phyloP scores from a whole-genome alignment of 2,797 vertebrate species.

The Cygnus olor region DNA sequence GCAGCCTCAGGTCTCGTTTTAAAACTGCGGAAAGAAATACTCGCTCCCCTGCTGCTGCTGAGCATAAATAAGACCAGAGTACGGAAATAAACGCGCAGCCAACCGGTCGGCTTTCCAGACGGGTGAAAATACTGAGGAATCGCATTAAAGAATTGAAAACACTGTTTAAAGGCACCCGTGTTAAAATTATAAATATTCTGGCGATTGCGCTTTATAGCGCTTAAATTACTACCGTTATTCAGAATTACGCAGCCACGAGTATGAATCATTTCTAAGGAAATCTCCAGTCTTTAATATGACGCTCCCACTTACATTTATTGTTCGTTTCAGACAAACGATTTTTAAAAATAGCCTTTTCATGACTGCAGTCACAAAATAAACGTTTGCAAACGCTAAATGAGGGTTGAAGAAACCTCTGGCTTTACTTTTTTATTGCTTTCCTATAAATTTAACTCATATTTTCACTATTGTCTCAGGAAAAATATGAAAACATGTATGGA shows the following conservation, averaged over 20 bases:
- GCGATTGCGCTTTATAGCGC: not conserved
- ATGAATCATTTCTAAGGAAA: not conserved
- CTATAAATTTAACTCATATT: conserved; percentile 20
- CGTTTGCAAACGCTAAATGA: conserved; percentile 23
- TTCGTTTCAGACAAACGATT: conserved; percentile 11
- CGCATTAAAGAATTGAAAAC: not conserved
- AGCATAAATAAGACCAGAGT: not conserved
- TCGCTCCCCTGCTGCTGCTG: not conserved
- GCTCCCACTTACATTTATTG: not conserved
- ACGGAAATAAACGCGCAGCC: not conserved
- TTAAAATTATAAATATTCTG: not conserved
- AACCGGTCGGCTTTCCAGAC: not conserved
- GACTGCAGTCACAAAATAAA: conserved; percentile 25
- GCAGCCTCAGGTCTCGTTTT: not conserved
- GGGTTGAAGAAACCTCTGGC: conserved; percentile 24
- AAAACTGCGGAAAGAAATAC: not conserved
- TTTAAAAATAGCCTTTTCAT: not conserved
- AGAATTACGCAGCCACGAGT: not conserved
- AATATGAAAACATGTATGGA: conserved; percentile 9
- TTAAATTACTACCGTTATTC: not conserved
- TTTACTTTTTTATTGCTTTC: conserved; percentile 45
- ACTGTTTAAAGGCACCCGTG: not conserved
- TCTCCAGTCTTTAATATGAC: not conserved
- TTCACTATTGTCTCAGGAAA: conserved; percentile 45
- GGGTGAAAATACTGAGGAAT: not conserved